Base-by-base conservation (phyloP, 2,888 invertebrate species). In the Octonoba sinensis region DNA sequence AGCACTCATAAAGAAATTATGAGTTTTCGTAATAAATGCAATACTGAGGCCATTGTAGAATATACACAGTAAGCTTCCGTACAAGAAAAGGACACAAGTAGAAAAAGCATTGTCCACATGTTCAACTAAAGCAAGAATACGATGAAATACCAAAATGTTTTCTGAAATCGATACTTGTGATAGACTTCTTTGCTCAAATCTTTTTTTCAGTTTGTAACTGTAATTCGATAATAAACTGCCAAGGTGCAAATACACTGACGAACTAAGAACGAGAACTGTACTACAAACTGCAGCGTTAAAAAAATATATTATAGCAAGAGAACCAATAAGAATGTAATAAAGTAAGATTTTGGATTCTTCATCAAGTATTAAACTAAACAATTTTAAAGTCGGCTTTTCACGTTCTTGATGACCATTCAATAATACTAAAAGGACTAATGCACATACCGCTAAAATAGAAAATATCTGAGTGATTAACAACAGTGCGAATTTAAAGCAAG, bases 31-130 rank as follows among this genome's bases (percentile, higher is more conserved):
- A 8, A 13, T 1, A 1, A 51, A n/a, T 15, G 60, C 18, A 12
- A 67, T 15, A 20, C 59, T 57, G 6, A 66, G 44, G 13, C 65
- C 60, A 13, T 65, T 72, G 60, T 66, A 72, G 18, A 72, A 65
- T 15, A 27, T 49, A 44, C 66, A 59, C 1, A 78, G 44, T 4
- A 70, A 8, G 1, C 66, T 22, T 11, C 78, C 57, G 13, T 67
- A 78, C 22, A 72, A 8, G 20, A 71, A 60, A n/a, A 72, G 49
- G 1, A 67, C 66, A 18, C 46, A 60, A 13, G 49, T 27, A 12
- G 65, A 65, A 12, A 78, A 15, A 11, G 78, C 66, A 8, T 51
- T 24, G 16, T 78, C 72, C 8, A 66, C 46, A 4, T 66, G 57
- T 13, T 54, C 12, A 6, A 60, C 22, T 15, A 57, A 59, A 20